These are phyloP conservation scores for Otis tarda DNA, from an alignment of 2,113 vertebrate species.

Conservation along the genomic window DNA sequence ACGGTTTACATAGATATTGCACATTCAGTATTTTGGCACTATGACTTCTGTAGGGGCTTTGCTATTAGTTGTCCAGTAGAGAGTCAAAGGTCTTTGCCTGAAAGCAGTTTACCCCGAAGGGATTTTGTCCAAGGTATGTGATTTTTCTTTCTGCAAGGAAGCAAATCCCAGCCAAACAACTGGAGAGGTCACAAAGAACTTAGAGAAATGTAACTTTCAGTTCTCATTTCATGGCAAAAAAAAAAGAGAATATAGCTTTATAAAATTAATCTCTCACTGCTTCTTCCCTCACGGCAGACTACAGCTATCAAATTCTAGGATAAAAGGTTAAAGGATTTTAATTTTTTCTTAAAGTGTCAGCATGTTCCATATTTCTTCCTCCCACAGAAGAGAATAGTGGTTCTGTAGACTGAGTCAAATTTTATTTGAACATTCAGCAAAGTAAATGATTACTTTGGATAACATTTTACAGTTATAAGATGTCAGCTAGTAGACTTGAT, in stretches of 20 bases:
- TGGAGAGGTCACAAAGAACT: not conserved
- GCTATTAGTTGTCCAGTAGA: not conserved
- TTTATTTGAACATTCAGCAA: conserved; percentile 32
- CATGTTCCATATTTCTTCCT: not conserved
- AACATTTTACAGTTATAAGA: not conserved
- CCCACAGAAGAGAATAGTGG: not conserved
- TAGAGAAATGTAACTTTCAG: not conserved
- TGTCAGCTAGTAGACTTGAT: conserved; percentile 35
- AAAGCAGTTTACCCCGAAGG: not conserved
- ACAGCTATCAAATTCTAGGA: not conserved
- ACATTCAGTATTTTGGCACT: not conserved
- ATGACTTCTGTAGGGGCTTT: not conserved
- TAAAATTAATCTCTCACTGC: not conserved
- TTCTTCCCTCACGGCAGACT: not conserved
- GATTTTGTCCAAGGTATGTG: not conserved
- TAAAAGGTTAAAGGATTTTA: conserved; percentile 15
- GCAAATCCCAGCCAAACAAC: not conserved
- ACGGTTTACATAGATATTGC: not conserved
- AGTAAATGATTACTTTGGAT: conserved; percentile 40
- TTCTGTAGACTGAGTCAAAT: not conserved
- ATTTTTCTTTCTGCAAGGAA: not conserved
- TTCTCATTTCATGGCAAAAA: not conserved
- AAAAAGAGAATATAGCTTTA: not conserved
- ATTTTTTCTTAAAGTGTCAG: conserved; percentile 1
- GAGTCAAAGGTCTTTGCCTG: not conserved